Percentiles rank a stretch among this genome's conserved stretches.
phyloP scores from a whole-genome alignment of 1,140 invertebrate species.

The Euwallacea similis region DNA sequence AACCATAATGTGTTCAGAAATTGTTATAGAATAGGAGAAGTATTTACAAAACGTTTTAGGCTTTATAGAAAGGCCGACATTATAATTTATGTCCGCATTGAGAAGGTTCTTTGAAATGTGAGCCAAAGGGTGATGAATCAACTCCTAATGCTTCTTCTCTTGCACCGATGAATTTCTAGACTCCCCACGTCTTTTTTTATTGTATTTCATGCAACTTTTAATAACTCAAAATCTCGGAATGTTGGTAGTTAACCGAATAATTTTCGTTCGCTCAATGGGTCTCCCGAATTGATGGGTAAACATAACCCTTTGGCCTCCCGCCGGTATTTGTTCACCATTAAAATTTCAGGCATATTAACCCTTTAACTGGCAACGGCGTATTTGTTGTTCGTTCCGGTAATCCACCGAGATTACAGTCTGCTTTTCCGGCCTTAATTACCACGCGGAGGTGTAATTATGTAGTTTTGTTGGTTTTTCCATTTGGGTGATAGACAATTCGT shows the following conservation, averaged over 20 bases:
- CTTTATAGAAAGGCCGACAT: background rate
- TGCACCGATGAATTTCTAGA: no score
- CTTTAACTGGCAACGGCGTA: constrained; percentile 44
- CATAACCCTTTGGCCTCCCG: constrained; percentile 10
- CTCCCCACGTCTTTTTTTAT: no score
- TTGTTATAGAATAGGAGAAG: background rate
- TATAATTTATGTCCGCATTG: background rate
- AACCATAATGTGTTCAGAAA: no score
- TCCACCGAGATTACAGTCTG: constrained; percentile 19
- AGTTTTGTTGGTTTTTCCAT: constrained; percentile 24
- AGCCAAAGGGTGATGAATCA: no score
- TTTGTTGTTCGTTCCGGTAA: constrained; percentile 34
- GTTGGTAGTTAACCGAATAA: no score
- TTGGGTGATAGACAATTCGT: no score
- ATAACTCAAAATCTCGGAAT: no score
- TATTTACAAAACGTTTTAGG: background rate
- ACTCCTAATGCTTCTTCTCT: no score
- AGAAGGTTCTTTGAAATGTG: no score
- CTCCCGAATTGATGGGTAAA: background rate
- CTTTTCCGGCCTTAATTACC: constrained; percentile 26
- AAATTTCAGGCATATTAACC: constrained; percentile 52
- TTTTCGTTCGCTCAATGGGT: no score
- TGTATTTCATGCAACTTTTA: no score
- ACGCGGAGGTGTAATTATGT: constrained; percentile 18
- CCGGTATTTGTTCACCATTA: constrained; percentile 52